Evolutionary conservation across 1,140 invertebrate species (phyloP), one percentile per base, ranked within the genome.

Genomic region (Octopus sinensis): DNA sequence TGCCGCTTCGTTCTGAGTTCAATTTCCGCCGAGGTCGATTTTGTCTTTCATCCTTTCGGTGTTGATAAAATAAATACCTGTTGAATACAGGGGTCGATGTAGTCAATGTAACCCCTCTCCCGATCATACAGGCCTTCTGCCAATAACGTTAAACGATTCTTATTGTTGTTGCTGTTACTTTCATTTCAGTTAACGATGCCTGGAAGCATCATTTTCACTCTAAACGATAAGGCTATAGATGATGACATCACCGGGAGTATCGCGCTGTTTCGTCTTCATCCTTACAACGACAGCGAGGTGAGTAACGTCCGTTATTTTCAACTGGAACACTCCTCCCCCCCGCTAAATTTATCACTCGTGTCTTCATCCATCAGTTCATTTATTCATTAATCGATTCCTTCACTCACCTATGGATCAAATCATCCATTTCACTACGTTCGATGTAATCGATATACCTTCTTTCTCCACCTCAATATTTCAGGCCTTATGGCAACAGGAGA

Each of bases 211-310:
- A 62, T 83, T 10, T 76, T 83, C 52, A 9, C 53, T 10, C 62
- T 83, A n/a, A 13, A 13, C n/a, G 80, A 73, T 68, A 75, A 75
- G 53, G 82, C 82, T 12, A 10, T 23, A 23, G 82, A 83, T 54
- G 79, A 76, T 68, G 82, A 83, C 80, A 56, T 83, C 52, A 81
- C 79, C 4, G 82, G 82, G 7, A 9, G 51, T 17, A 77, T 83
- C 13, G 71, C 80, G 51, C n/a, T 75, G n/a, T 83, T 79, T 78
- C 53, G 78, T 30, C 43, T 83, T 12, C 43, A 52, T 17, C 56
- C 54, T 13, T 80, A 79, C 53, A 30, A 30, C 4, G 80, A 83
- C 43, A 51, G 52, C 53, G 53, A 78, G 82, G 82, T 83, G 0
- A 10, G 56, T 9, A 0, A 43, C 30, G 30, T 0, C 30, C 30